phyloP scores from a whole-genome alignment of 1,140 invertebrate species.

The Mycetomoellerius zeteki region DNA sequence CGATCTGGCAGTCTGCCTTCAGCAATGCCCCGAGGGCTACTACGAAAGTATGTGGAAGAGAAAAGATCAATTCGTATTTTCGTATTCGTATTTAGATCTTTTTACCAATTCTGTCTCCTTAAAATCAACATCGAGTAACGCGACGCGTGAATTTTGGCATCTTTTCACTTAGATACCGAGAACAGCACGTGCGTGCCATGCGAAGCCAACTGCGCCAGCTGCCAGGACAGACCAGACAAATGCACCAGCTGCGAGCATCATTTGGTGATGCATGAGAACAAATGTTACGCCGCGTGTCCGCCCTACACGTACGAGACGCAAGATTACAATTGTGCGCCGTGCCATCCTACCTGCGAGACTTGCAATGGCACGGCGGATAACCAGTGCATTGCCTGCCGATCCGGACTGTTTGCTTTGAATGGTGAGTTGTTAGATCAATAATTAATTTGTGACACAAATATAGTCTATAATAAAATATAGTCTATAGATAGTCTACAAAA shows the following conservation, averaged over 20 bases:
- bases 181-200: constrained; percentile 93
- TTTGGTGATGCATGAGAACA: constrained; percentile 92
- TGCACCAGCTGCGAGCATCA: constrained; percentile 95
- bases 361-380: constrained; percentile 92
- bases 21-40: constrained; percentile 95
- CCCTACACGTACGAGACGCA: constrained; percentile 93
- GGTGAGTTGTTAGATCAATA: constrained; percentile 86
- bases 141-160: neutral
- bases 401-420: constrained; percentile 90
- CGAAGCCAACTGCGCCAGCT: constrained; percentile 93
- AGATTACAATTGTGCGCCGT: constrained; percentile 93
- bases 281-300: constrained; percentile 94
- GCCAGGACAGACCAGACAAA: constrained; percentile 92
- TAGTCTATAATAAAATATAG: no score
- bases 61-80: neutral
- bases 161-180: constrained; percentile 88
- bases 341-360: constrained; percentile 93
- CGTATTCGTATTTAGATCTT: neutral
- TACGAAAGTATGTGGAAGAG: constrained; percentile 90
- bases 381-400: constrained; percentile 93
- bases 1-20: constrained; percentile 93
- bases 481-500: constrained; percentile 75
- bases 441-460: neutral
- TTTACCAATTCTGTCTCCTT: neutral
- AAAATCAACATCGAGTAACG: neutral